Evolutionary conservation across 2,113 vertebrate genomes (phyloP).

Genomic region (Hyperopisus bebe): DNA sequence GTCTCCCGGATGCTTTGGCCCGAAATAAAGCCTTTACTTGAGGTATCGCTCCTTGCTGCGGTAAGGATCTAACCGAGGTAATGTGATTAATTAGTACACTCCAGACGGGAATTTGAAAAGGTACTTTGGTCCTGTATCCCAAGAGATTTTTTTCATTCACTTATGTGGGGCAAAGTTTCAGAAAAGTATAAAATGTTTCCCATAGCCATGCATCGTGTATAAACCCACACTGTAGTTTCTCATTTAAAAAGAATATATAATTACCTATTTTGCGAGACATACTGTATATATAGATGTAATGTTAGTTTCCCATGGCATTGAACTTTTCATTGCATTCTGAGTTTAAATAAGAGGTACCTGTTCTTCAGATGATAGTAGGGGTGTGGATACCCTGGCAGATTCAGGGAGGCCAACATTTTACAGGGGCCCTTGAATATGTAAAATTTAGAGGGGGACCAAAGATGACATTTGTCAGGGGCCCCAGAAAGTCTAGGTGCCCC

Average conservation of each 20-base stretch:
- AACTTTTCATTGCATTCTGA: background rate
- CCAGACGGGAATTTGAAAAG: background rate
- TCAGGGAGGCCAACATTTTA: background rate
- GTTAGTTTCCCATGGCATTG: background rate
- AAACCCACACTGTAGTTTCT: background rate
- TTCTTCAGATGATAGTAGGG: background rate
- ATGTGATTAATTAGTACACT: constrained; percentile 7
- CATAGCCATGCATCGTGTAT: background rate
- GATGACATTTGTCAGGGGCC: background rate
- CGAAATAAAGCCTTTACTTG: background rate
- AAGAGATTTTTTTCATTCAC: background rate
- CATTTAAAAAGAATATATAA: background rate
- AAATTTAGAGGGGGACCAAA: too few species aligned
- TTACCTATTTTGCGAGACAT: background rate
- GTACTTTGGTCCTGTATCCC: background rate
- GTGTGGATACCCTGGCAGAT: background rate
- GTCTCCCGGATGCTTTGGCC: background rate
- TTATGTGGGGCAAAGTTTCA: constrained; percentile 9
- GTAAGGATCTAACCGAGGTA: background rate
- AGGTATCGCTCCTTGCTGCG: background rate
- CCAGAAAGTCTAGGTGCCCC: background rate
- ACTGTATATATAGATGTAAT: too few species aligned
- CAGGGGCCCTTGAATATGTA: background rate
- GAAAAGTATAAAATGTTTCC: constrained; percentile 6
- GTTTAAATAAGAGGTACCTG: background rate